These are phyloP conservation scores for Helicolenus hilgendorfi DNA, from an alignment of 2,797 vertebrate genomes.

Conservation along the genomic window DNA sequence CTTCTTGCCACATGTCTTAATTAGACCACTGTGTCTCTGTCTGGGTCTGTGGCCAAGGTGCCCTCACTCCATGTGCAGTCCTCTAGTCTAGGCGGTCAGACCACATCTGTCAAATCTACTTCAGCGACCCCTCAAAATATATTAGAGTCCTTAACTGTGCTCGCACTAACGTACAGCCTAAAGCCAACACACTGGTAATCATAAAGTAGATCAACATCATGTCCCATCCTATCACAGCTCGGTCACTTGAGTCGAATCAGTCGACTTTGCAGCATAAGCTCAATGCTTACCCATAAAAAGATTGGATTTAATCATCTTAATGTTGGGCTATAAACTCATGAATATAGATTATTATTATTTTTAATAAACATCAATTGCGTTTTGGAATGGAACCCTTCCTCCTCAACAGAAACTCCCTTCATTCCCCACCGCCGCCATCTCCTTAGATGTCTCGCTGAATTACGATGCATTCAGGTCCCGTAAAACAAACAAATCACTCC, in stretches of 20 bases:
- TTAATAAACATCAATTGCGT: slow-evolving; percentile 39
- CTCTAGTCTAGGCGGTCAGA: slow-evolving; percentile 26
- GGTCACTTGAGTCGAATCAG: not conserved
- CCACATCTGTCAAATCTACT: slow-evolving; percentile 61
- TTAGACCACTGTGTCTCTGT: slow-evolving; percentile 76
- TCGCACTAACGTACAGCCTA: slow-evolving; percentile 14
- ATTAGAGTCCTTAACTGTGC: slow-evolving; percentile 35
- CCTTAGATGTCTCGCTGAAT: slow-evolving; percentile 47
- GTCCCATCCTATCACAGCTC: not conserved
- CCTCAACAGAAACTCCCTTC: slow-evolving; percentile 13
- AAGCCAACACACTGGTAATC: not conserved
- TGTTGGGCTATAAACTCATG: slow-evolving; percentile 23
- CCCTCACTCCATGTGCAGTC: slow-evolving; percentile 22
- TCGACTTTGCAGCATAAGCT: not conserved
- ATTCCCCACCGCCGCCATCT: not conserved
- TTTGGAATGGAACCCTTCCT: slow-evolving; percentile 22
- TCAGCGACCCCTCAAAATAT: not conserved
- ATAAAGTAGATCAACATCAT: not conserved
- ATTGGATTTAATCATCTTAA: slow-evolving; percentile 47
- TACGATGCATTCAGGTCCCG: slow-evolving; percentile 62
- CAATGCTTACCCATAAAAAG: no score
- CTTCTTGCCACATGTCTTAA: slow-evolving; percentile 64
- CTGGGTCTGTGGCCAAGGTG: slow-evolving; percentile 61
- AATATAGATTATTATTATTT: slow-evolving; percentile 35
- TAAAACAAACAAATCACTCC: slow-evolving; percentile 79